These are phyloP conservation scores for Ptiloglossa arizonensis DNA, from an alignment of 1,140 invertebrate species.

Conservation along the genomic window DNA sequence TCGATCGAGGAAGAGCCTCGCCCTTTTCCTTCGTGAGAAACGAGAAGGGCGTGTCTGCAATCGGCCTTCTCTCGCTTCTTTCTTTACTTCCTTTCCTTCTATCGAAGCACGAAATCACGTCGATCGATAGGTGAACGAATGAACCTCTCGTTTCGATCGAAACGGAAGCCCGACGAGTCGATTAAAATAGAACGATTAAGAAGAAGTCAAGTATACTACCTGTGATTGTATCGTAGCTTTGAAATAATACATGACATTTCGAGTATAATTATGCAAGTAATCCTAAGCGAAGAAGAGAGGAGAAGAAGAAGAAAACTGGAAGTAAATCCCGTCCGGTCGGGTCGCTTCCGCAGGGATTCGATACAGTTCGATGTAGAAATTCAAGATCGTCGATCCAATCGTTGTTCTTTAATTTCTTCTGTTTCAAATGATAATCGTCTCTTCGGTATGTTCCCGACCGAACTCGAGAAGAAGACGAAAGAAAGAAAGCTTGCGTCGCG, in stretches of 20 bases:
- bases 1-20: slow-evolving; percentile 38
- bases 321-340: background rate
- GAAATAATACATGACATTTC: too few relatives aligned
- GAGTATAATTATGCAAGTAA: too few relatives aligned
- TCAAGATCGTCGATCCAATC: background rate
- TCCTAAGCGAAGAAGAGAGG: background rate
- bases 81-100: too few relatives aligned
- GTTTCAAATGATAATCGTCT: background rate
- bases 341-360: slow-evolving; percentile 10
- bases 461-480: background rate
- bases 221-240: too few relatives aligned
- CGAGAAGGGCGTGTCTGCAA: slow-evolving; percentile 40
- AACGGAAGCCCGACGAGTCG: background rate
- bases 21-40: slow-evolving; percentile 47
- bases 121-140: background rate
- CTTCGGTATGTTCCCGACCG: too few relatives aligned
- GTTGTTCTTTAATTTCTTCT: slow-evolving; percentile 1
- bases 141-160: background rate
- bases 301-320: background rate
- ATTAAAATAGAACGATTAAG: slow-evolving; percentile 12
- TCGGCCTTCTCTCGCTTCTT: background rate
- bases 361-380: background rate
- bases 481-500: background rate
- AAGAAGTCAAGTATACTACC: too few relatives aligned
- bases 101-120: background rate